Percentiles rank a stretch among this genome's conserved stretches.
Conservation (phyloP, 2,113 vertebrate genomes). For the Brachyistius frenatus region DNA sequence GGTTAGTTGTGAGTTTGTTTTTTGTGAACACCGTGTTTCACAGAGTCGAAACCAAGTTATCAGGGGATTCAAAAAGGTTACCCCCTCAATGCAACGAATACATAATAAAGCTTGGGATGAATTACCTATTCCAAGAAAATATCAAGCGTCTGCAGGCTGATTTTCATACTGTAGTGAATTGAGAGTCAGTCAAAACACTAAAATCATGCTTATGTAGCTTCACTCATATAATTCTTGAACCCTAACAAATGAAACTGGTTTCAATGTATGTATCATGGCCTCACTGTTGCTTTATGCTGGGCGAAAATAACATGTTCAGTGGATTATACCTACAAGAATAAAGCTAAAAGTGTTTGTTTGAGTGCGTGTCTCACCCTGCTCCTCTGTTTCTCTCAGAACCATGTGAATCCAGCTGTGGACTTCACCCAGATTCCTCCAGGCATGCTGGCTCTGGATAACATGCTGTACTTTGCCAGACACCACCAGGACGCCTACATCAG, state of each 20-base stretch:
- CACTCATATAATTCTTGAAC: background rate
- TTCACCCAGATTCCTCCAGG: conserved; percentile 98
- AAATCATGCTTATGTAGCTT: background rate
- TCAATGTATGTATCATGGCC: background rate
- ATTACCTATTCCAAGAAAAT: background rate
- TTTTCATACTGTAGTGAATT: background rate
- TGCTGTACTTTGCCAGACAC: conserved; percentile 97
- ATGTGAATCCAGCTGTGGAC: conserved; percentile 98
- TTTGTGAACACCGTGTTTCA: too few relatives aligned
- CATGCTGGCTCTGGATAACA: conserved; percentile 98
- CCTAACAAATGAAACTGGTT: background rate
- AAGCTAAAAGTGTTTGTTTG: conserved; percentile 14
- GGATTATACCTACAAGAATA: conserved; percentile 9
- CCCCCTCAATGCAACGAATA: background rate
- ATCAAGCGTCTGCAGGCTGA: background rate
- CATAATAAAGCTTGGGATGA: background rate
- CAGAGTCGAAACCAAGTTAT: too few relatives aligned
- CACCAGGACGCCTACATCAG: conserved; percentile 97
- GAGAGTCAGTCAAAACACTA: background rate
- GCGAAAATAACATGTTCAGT: background rate
- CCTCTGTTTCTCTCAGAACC: conserved; percentile 86
- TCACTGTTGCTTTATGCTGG: background rate
- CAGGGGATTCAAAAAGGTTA: too few relatives aligned
- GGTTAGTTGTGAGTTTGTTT: background rate
- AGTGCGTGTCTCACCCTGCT: conserved; percentile 7